Base-by-base conservation (phyloP, 1,140 invertebrate species). In the Frieseomelitta varia region DNA sequence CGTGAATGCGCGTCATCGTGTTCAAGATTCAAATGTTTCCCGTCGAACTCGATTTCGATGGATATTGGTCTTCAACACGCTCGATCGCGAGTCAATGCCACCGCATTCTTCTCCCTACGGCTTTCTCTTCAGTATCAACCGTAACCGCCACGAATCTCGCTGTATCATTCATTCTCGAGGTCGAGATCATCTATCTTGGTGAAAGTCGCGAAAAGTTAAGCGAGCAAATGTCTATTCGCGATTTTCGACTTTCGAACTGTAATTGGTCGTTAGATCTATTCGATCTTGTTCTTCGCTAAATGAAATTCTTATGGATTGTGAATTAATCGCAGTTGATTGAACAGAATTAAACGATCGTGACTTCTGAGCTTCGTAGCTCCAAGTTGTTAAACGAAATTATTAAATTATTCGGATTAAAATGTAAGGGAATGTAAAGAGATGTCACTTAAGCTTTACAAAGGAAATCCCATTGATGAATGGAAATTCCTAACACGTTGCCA, bases 1-100 rank as follows among this genome's bases (percentile, higher is more conserved):
- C 47, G 72, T 27, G 51, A 73, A 73, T 55, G 72, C 51, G 56
- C 74, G n/a, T 47, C 24, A 47, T 74, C 27, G 51, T 30, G 55
- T 77, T 39, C 47, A 0, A 24, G n/a, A 10, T 34, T 56, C 27
- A 11, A 74, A 55, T 27, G 27, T 55, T 69, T 6, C 8, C 34
- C 67, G 21, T 68, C 27, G 27, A 30, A 30, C n/a, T 8, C 53
- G 27, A 74, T 74, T 56, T 56, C 53, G 72, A 30, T 73, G 2
- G 11, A 12, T 12, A 21, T 24, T 24, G 63, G 6, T 27, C 15
- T 65, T n/a, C 15, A 17, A n/a, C 17, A 11, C 65, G 30, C 8
- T 67, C 17, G 65, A 67, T 67, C 30, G 17, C 65, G 8, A 30
- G 2, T 19, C 63, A 65, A 65, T 27, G 14, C n/a, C 63, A 8